Evolutionary conservation across 2,888 invertebrate species (phyloP), one percentile per base, ranked within the genome.

Genomic region (Eristalis pertinax): DNA sequence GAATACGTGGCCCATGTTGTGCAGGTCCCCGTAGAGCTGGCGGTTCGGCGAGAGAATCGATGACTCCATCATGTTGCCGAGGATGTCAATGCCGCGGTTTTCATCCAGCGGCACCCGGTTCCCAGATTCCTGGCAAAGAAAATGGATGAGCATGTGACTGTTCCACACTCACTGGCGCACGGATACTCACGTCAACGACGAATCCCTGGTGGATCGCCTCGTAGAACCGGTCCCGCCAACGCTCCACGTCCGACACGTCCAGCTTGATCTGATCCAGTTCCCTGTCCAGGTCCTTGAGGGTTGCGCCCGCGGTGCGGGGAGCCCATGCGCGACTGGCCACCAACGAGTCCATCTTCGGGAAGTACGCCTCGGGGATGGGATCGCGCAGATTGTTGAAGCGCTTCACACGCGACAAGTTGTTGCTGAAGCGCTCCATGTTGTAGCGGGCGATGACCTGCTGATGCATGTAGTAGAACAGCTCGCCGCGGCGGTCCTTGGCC

Each of bases 381-480:
- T 95, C 94, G 1, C 95, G 94, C 92, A 96, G 95, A 91, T 97
- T 95, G 89, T 94, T 94, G 89, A 94, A 95, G 0, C 96, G 94
- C 32, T 93, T 93, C 1, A 95, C 95, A 0, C 96, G 95, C 0
- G 94, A 91, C 90, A 97, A 91, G 4, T 94, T 94, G 92, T 97
- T 97, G 91, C 96, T 96, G 88, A 97, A 92, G 2, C 97, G 95
- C 91, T 97, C 97, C 84, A 94, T 92, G 91, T 97, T 97, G 93
- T 96, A 97, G 89, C 97, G 96, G 0, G 92, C 93, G 5, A 93
- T 84, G 24, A 93, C 81, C 90, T 91, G 96, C 90, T 96, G 94
- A 90, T 97, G 97, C 96, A 96, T 96, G 90, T 96, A 96, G 90
- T 96, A 97, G 93, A 97, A 96, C 22, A 97, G 94, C 91, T 97